phyloP scores from a whole-genome alignment of 2,888 invertebrate genomes.

The Lordiphosa andalusiaca region DNA sequence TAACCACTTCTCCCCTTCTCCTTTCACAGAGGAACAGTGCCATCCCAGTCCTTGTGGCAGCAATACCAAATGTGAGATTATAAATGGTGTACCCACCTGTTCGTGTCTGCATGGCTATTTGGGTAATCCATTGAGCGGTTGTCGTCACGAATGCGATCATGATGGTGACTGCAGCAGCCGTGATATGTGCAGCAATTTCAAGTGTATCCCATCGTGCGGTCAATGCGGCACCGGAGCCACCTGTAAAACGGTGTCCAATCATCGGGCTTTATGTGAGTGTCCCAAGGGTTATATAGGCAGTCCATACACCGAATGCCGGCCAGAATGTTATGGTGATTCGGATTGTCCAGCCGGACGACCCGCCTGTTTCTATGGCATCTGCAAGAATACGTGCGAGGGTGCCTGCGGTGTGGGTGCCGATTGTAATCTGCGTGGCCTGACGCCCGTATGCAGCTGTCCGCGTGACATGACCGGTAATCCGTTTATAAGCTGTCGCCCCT shows the following conservation, averaged over 20 bases:
- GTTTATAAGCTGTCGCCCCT: conserved; percentile 89
- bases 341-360: conserved; percentile 90
- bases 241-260: conserved; percentile 87
- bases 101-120: conserved; percentile 88
- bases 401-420: conserved; percentile 90
- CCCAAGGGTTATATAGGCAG: conserved; percentile 91
- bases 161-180: conserved; percentile 87
- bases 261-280: conserved; percentile 89
- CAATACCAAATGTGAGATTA: conserved; percentile 90
- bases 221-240: conserved; percentile 90
- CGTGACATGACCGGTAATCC: conserved; percentile 93
- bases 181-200: conserved; percentile 86
- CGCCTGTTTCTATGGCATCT: conserved; percentile 90
- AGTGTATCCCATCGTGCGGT: conserved; percentile 88
- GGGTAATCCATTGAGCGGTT: conserved; percentile 89
- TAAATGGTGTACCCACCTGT: conserved; percentile 88
- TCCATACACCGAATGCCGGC: conserved; percentile 87
- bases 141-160: conserved; percentile 90
- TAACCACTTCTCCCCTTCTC: too few species aligned
- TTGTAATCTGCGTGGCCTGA: conserved; percentile 87
- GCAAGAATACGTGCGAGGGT: conserved; percentile 90
- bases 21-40: conserved; percentile 87
- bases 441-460: conserved; percentile 92
- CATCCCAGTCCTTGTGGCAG: conserved; percentile 90
- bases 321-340: conserved; percentile 89